Evolutionary conservation across 2,888 invertebrate species (phyloP), one percentile per base, ranked within the genome.

Genomic region (Amphiduros pacificus): DNA sequence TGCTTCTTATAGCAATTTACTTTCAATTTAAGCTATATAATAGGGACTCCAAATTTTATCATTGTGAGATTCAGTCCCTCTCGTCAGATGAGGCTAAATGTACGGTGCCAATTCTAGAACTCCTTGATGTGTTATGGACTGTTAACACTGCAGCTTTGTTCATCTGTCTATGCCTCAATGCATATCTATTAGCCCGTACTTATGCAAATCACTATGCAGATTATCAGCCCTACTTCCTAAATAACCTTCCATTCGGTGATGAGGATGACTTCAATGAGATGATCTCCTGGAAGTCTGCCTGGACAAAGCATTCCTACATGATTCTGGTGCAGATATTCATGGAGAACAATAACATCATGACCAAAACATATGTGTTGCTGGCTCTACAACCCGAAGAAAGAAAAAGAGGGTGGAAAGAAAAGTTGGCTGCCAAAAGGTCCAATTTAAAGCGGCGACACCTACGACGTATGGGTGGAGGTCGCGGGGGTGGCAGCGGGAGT

Each of bases 311-410:
- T 31, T 63, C 63, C 3, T 63, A 63, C 36, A 6, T 24, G 9
- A 44, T 63, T 14, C 51, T 63, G 28, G 32, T 55, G 3, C 14
- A 32, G 24, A 50, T 63, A 4, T 61, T 63, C 27, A n/a, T 48
- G 17, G 63, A 63, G 24, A 63, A 61, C 36, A 61, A 61, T 28
- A n/a, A 53, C 2, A 57, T 63, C 22, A 63, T 63, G 63, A 63
- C 63, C 2, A 28, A 49, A 22, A 31, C 55, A 1, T 59, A 60
- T 28, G 55, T 60, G 14, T 28, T 63, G 14, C 17, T 26, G 22
- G 63, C 63, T 20, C 20, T 63, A 17, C 49, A 62, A 24, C 62
- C 62, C 2, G 56, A 41, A 20, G 55, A 55, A 17, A 22, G 55
- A 14, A 55, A 55, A 26, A 22, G 24, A n/a, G 40, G 41, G 4